Percentiles rank a stretch among this genome's conserved stretches.
These are phyloP conservation scores for Styela clava DNA, from an alignment of 23 tunicate genomes.

Conservation along the genomic window DNA sequence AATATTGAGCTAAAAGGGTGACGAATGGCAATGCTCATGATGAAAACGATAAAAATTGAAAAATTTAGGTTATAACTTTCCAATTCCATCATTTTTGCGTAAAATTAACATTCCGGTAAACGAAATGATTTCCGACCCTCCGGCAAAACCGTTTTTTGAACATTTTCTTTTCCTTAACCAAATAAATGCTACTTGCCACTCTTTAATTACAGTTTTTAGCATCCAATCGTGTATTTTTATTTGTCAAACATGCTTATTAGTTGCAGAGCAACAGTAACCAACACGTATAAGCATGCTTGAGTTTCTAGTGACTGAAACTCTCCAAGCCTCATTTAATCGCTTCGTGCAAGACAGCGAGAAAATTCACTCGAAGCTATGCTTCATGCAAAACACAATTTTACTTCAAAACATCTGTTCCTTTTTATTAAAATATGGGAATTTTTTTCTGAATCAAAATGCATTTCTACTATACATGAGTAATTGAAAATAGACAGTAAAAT, in stretches of 20 bases:
- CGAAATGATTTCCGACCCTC: neutral
- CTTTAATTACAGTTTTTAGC: neutral
- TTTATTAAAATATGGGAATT: too few species aligned
- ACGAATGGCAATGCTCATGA: too few species aligned
- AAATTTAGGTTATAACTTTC: neutral
- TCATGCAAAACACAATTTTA: neutral
- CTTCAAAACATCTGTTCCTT: neutral
- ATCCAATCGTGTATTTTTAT: neutral
- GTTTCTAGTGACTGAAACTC: too few species aligned
- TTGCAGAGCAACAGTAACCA: too few species aligned
- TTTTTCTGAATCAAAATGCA: too few species aligned
- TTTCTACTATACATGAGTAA: too few species aligned
- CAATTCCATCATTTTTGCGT: neutral
- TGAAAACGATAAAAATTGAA: too few species aligned
- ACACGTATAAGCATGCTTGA: too few species aligned
- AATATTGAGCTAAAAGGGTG: too few species aligned
- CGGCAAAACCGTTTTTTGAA: neutral
- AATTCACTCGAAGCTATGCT: neutral
- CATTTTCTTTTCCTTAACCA: neutral
- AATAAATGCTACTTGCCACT: neutral
- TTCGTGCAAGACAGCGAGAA: too few species aligned
- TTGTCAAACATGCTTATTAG: neutral
- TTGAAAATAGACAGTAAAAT: too few species aligned
- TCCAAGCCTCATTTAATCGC: too few species aligned
- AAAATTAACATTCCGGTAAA: neutral